Percentiles rank a stretch among this genome's conserved stretches.
These are phyloP conservation scores for Yponomeuta sedellus DNA, from an alignment of 2,888 invertebrate species.

Conservation along the genomic window DNA sequence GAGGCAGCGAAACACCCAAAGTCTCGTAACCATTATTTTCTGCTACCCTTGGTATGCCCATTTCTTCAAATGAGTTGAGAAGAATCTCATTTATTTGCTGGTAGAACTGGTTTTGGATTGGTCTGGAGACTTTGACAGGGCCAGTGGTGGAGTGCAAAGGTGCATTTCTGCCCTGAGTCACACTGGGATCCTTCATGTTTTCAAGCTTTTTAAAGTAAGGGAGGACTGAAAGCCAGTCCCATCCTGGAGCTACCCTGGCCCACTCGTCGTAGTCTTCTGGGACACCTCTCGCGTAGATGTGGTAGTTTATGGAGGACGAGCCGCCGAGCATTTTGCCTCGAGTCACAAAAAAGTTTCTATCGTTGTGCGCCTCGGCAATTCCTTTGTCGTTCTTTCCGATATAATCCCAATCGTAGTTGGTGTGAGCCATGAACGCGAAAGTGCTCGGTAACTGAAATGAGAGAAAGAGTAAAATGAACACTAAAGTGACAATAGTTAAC, in stretches of 20 bases:
- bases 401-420: conserved; percentile 44
- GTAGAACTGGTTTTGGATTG: conserved; percentile 30
- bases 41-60: conserved; percentile 39
- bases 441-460: conserved; percentile 42
- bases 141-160: conserved; percentile 40
- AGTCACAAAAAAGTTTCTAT: conserved; percentile 27
- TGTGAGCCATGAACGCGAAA: conserved; percentile 34
- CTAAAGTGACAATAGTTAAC: background rate
- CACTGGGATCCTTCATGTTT: conserved; percentile 39
- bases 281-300: conserved; percentile 43
- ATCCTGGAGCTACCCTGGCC: conserved; percentile 39
- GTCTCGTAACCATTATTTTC: conserved; percentile 42
- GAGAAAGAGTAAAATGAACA: background rate
- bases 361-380: conserved; percentile 33
- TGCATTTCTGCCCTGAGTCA: conserved; percentile 33
- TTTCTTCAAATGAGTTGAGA: conserved; percentile 37
- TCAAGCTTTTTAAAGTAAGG: conserved; percentile 46
- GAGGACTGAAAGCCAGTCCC: conserved; percentile 42
- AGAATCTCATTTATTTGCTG: conserved; percentile 33
- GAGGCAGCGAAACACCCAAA: conserved; percentile 37
- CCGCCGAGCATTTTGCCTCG: conserved; percentile 50
- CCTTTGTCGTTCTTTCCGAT: conserved; percentile 30
- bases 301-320: conserved; percentile 40
- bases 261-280: conserved; percentile 44
- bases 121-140: conserved; percentile 41